Conservation (phyloP, 2,797 vertebrate genomes). For the Eleutherodactylus coqui region DNA sequence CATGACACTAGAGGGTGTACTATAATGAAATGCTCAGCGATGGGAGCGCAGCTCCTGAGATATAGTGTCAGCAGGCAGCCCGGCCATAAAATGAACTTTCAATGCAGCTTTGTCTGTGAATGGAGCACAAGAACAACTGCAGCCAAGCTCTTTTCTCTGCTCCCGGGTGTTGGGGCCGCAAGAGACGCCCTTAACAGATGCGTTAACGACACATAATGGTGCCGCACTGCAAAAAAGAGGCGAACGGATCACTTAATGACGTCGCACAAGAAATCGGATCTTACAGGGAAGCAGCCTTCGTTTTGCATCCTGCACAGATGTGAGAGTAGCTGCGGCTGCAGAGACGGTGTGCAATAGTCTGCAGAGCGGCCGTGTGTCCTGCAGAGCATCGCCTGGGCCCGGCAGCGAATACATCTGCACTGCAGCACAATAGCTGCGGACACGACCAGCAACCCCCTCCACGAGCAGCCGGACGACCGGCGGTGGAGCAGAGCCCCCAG, state of each 20-base stretch:
- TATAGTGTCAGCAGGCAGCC: no score
- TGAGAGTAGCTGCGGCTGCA: neutral
- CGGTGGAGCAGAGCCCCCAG: no score
- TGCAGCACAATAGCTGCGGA: slow-evolving; percentile 9
- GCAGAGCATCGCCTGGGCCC: neutral
- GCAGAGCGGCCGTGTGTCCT: neutral
- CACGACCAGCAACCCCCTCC: neutral
- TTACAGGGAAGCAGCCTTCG: neutral
- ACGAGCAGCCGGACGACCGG: no score
- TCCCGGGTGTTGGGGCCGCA: no score
- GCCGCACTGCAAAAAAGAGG: no score
- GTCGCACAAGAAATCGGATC: no score
- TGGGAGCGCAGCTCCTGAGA: no score
- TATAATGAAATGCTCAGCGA: neutral
- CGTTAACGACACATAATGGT: no score
- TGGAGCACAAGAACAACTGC: neutral
- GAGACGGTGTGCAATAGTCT: neutral
- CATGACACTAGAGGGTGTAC: neutral
- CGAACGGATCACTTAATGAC: no score
- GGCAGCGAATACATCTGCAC: slow-evolving; percentile 3
- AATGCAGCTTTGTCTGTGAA: slow-evolving; percentile 4
- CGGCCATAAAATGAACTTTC: neutral
- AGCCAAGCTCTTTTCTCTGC: no score
- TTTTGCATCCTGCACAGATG: no score
- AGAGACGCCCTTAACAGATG: no score